Conservation (phyloP, 2,888 invertebrate species). For the Xestia rhomboidea region DNA sequence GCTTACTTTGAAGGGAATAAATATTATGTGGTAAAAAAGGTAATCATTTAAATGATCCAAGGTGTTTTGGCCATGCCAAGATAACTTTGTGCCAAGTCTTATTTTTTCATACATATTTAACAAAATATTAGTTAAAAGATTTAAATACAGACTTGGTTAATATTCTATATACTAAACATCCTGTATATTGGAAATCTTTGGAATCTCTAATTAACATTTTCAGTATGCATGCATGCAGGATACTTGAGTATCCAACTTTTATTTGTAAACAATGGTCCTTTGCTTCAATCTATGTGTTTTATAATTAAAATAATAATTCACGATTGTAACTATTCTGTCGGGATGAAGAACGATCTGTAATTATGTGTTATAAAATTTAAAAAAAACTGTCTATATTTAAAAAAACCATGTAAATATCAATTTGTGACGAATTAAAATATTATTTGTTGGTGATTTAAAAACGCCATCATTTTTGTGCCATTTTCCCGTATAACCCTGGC, state of each 20-base stretch:
- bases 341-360: slow-evolving; percentile 10
- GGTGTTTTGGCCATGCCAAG: neutral
- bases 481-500: slow-evolving; percentile 23
- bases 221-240: slow-evolving; percentile 1
- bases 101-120: neutral
- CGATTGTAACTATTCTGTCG: neutral
- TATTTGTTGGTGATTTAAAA: slow-evolving; percentile 6
- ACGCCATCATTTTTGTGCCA: slow-evolving; percentile 42
- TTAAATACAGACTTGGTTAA: neutral
- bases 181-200: slow-evolving; percentile 5
- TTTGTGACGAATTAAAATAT: slow-evolving; percentile 11
- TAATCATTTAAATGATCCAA: neutral
- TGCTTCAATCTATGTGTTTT: slow-evolving; percentile 6
- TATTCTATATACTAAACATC: neutral
- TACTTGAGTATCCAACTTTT: slow-evolving; percentile 33
- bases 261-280: slow-evolving; percentile 9
- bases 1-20: slow-evolving; percentile 26
- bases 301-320: neutral
- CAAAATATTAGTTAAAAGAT: neutral
- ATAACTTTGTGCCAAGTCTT: neutral
- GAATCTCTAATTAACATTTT: slow-evolving; percentile 42
- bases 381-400: neutral
- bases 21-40: slow-evolving; percentile 11
- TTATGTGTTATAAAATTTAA: slow-evolving; percentile 11
- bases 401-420: slow-evolving; percentile 13